Base-by-base conservation (phyloP, 2,113 vertebrate genomes). In the Antennarius striatus region DNA sequence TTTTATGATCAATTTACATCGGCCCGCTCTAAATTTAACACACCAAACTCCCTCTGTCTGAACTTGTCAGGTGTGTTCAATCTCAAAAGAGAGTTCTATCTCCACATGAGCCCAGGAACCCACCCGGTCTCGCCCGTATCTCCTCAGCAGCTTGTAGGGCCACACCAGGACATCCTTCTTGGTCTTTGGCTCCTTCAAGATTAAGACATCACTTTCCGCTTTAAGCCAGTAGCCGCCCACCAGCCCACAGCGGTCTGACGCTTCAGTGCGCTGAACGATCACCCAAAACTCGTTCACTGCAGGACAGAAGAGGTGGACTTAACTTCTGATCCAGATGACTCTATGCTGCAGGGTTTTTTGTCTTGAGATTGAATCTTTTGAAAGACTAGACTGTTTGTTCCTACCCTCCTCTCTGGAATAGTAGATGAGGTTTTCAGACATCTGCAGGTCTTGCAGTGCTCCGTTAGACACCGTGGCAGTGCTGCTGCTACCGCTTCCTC, bases 401-500 rank as follows among this genome's bases (percentile, higher is more conserved):
- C 79, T 87, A 98, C 98, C 97, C 92, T 97, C 94, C 0, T 96
- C 94, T 86, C 94, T 92, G 1, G 96, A 94, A 85, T 90, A 95
- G 83, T 99, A 99, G 86, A 99, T 94, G 50, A 96, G 93, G 83
- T 99, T 99, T 83, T 96, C 95, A 0, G 96, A 93, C 98, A 99
- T 99, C 90, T 98, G 91, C 85, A 98, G 69, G 30, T 94, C 82
- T 36, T 81, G 73, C 10, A 79, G 56, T 75, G 82, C 77, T 63
- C 79, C 89, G 7, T 91, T 91, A 5, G 73, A 42, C 62, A 91
- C 64, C 56, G 46, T 36, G 9, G 43, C 13, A 3, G 29, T 58
- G 49, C 30, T 68, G 47, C 81, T 71, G 69, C 76, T 62, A 36
- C 84, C 71, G 3, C 82, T 53, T 52, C 91, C 90, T 47, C 91